These are phyloP conservation scores for Lacanobia wlatinum DNA, from an alignment of 2,888 invertebrate species.

Conservation along the genomic window DNA sequence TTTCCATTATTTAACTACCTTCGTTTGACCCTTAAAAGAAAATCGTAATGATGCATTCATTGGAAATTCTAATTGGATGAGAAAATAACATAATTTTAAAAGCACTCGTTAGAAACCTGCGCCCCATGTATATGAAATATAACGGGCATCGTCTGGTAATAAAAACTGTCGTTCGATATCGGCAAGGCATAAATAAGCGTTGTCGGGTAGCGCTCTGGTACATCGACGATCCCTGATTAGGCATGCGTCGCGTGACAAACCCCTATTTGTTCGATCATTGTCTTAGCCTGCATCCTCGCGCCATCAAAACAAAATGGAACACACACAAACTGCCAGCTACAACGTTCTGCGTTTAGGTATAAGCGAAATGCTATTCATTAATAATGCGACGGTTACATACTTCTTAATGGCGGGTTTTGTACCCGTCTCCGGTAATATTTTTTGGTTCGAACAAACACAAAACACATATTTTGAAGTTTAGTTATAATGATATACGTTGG, in stretches of 20 bases:
- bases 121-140: constrained; percentile 77
- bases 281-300: constrained; percentile 84
- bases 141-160: constrained; percentile 74
- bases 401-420: constrained; percentile 2
- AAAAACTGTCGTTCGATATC: constrained; percentile 85
- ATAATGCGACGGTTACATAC: constrained; percentile 26
- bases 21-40: constrained; percentile 15
- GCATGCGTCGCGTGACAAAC: constrained; percentile 86
- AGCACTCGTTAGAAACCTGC: constrained; percentile 61
- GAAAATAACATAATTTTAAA: constrained; percentile 64
- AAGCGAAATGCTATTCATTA: constrained; percentile 51
- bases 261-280: constrained; percentile 90
- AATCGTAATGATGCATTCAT: constrained; percentile 37
- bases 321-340: constrained; percentile 77
- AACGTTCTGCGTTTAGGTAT: constrained; percentile 51
- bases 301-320: constrained; percentile 82
- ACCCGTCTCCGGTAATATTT: neutral
- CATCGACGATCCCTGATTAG: constrained; percentile 87
- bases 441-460: neutral
- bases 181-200: constrained; percentile 86
- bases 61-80: constrained; percentile 61
- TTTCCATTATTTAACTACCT: constrained; percentile 12
- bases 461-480: neutral
- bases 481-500: neutral
- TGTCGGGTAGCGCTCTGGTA: constrained; percentile 84